Base-by-base conservation (phyloP, 2,113 vertebrate species). In the Pontoporia blainvillei region DNA sequence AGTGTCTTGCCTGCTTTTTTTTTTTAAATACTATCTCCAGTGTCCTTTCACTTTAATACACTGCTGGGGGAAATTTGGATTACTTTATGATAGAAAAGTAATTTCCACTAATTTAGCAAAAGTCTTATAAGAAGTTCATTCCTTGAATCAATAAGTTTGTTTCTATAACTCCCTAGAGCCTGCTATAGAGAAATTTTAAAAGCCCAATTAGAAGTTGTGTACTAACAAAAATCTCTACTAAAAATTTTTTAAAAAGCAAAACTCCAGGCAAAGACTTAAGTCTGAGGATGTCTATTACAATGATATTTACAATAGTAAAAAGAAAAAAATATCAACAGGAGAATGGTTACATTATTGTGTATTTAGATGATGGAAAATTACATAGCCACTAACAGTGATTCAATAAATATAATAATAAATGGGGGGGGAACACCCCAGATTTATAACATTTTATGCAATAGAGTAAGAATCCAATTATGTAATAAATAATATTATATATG, bases 61-160 rank as follows among this genome's bases (percentile, higher is more conserved):
- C 1, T 93, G 11, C 14, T 69, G 5, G 79, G 21, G 34, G n/a
- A 75, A 87, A 52, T 91, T 13, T 81, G n/a, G 34, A 92, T 92
- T 95, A 64, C 66, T 96, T 83, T 54, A 39, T 71, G 41, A 79
- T 8, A 79, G 64, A 75, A 92, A 97, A 95, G 52, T 64, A 64
- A 87, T 87, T 84, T 85, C 81, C 3, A 95, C 11, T 54, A 25
- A 49, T 15, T 12, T 76, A 92, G 39, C 39, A 94, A 94, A 96
- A 34, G 17, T 78, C 81, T 96, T 71, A 72, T 21, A 93, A 84
- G 52, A 67, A 72, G 31, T 67, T 84, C 59, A 49, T 61, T 86
- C 52, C 25, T 54, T 92, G 36, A 94, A 92, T 92, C n/a, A 72
- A 2, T 67, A 81, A 81, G 64, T 49, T 84, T 31, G 89, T 89